Percentiles rank a stretch among this genome's conserved stretches.
Conservation (phyloP, 2,113 vertebrate genomes). For the Hippocampus barbouri region DNA sequence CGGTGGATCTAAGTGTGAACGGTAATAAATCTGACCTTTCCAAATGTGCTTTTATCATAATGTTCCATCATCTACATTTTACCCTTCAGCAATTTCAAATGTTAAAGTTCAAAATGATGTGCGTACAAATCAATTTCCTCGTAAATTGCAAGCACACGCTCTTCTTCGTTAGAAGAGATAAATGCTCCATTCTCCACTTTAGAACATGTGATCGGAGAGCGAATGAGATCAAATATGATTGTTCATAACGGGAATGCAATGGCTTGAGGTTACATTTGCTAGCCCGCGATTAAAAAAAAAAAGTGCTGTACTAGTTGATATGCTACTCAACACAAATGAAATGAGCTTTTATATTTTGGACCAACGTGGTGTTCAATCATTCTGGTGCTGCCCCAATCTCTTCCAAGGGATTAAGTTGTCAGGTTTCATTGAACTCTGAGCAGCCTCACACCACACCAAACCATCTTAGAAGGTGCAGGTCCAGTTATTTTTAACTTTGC, state of each 20-base stretch:
- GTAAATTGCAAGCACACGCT: neutral
- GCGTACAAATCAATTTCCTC: neutral
- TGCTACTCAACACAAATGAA: constrained; percentile 52
- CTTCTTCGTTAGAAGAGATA: neutral
- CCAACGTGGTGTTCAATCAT: constrained; percentile 14
- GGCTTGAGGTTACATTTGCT: neutral
- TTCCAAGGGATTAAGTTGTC: constrained; percentile 68
- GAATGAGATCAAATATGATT: neutral
- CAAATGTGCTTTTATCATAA: neutral
- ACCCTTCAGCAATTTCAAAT: neutral
- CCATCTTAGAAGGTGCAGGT: constrained; percentile 59
- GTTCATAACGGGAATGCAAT: neutral
- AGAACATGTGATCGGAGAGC: neutral
- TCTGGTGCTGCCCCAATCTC: constrained; percentile 42
- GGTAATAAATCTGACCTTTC: neutral
- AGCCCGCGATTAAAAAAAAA: neutral
- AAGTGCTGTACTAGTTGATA: neutral
- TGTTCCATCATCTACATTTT: neutral
- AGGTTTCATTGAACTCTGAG: constrained; percentile 65
- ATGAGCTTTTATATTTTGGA: constrained; percentile 41
- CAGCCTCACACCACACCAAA: constrained; percentile 63
- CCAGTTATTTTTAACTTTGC: constrained; percentile 67
- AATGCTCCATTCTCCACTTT: neutral
- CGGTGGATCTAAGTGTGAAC: neutral
- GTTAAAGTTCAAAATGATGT: neutral